phyloP scores from a whole-genome alignment of 1,140 invertebrate genomes.

The Eupeodes corollae region DNA sequence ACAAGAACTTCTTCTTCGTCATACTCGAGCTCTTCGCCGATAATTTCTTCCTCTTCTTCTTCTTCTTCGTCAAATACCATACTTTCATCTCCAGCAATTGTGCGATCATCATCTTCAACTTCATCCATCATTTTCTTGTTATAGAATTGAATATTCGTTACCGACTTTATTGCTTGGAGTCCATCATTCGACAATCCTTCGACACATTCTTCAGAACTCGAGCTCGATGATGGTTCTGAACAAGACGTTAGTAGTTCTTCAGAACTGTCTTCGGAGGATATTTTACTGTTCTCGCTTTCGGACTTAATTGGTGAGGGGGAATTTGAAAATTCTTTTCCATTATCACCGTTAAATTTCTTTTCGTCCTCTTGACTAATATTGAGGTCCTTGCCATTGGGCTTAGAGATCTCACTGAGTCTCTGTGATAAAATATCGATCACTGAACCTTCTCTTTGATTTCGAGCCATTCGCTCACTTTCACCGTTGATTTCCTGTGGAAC shows the following conservation, averaged over 20 bases:
- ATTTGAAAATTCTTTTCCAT: slow-evolving; percentile 28
- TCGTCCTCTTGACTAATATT: slow-evolving; percentile 24
- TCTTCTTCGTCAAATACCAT: slow-evolving; percentile 30
- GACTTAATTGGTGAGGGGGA: slow-evolving; percentile 11
- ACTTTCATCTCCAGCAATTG: slow-evolving; percentile 21
- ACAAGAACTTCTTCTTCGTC: slow-evolving; percentile 10
- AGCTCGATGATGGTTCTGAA: not conserved
- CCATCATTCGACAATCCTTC: slow-evolving; percentile 22
- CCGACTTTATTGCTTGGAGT: slow-evolving; percentile 40
- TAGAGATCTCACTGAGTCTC: slow-evolving; percentile 22
- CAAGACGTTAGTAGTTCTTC: slow-evolving; percentile 3
- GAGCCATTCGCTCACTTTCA: not conserved
- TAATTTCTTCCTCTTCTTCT: slow-evolving; percentile 16
- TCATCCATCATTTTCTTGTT: slow-evolving; percentile 14
- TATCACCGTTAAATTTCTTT: slow-evolving; percentile 28
- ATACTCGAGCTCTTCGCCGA: slow-evolving; percentile 13
- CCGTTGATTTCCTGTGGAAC: slow-evolving; percentile 23
- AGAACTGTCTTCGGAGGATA: slow-evolving; percentile 13
- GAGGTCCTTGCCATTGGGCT: slow-evolving; percentile 17
- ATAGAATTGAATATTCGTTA: slow-evolving; percentile 41
- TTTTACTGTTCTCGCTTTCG: slow-evolving; percentile 12
- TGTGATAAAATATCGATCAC: slow-evolving; percentile 28
- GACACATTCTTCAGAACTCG: not conserved
- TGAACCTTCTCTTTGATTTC: slow-evolving; percentile 13
- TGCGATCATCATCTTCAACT: slow-evolving; percentile 24